phyloP scores from a whole-genome alignment of 2,113 vertebrate species.

The Xiphophorus maculatus region DNA sequence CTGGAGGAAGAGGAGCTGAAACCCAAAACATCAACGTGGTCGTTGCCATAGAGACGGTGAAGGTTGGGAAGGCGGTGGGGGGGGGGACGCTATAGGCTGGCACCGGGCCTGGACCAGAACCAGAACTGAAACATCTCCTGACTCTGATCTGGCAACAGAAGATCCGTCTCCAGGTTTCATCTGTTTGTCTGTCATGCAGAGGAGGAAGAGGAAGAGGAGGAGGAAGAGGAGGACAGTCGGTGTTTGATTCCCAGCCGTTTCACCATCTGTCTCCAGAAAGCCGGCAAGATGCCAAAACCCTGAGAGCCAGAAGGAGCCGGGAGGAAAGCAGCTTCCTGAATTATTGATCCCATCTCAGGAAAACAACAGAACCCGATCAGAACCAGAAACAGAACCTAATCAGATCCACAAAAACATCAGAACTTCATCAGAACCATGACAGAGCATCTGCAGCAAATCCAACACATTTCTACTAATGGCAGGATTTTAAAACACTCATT shows the following conservation, averaged over 20 bases:
- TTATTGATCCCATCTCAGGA: no score
- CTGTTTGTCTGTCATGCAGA: no score
- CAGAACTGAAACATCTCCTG: slow-evolving; percentile 26
- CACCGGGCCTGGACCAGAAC: slow-evolving; percentile 70
- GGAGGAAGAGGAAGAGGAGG: background rate
- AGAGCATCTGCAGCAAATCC: no score
- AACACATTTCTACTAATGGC: no score
- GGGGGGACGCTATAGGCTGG: slow-evolving; percentile 68
- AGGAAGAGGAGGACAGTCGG: background rate
- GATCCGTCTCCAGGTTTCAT: background rate
- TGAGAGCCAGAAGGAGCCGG: no score
- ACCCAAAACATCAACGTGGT: slow-evolving; percentile 42
- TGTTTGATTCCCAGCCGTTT: background rate
- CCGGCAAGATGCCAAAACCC: no score
- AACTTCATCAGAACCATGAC: no score
- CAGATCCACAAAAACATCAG: no score
- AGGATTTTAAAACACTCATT: no score
- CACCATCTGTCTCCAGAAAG: slow-evolving; percentile 5
- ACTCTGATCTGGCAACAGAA: background rate
- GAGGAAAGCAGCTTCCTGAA: no score
- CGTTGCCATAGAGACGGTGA: slow-evolving; percentile 62
- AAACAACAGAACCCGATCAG: no score
- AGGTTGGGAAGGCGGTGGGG: slow-evolving; percentile 44
- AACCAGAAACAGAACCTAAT: no score
- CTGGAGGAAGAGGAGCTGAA: slow-evolving; percentile 33